Evolutionary conservation across 2,113 vertebrate genomes (phyloP), one percentile per base, ranked within the genome.

Genomic region (Tupaia chinensis): DNA sequence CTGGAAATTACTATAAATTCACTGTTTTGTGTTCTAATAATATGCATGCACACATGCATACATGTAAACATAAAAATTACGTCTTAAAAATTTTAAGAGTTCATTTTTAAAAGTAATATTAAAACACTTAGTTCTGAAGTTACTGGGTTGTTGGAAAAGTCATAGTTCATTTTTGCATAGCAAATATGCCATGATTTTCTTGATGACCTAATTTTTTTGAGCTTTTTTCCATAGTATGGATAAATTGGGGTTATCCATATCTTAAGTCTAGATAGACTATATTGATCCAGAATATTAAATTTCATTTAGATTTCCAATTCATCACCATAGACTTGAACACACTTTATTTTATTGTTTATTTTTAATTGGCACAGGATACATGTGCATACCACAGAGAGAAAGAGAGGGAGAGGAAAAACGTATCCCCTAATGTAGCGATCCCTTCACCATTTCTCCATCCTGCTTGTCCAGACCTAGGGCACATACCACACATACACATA

Each of bases 81-180:
- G 4, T 20, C 56, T 72, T 91, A 65, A 89, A 89, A 79, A 72
- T n/a, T 89, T 27, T 60, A 86, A 73, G 34, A 73, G 14, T 44
- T 96, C 34, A 78, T 27, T 85, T 78, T 34, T 77, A 94, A 96
- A 96, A 83, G 96, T n/a, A 78, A 22, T 85, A 82, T 34, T 77
- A 94, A 96, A 96, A 83, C 29, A 80, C 70, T 72, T 95, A n/a
- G 11, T 22, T 88, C 5, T 70, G 32, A 77, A 29, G 22, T 34
- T 89, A 44, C 44, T 44, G 44, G 44, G 44, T 44, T 44, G 44
- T 44, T 44, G 44, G 44, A 44, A 44, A 44, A 44, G 44, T 44
- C 44, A 44, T 3, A 44, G 44, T 44, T 44, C 44, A 44, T 44
- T 44, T 44, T 44, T 44, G 44, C 44, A 44, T 44, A 44, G 44